A percentile compares a stretch with the other conserved stretches of the same genome.
phyloP scores from a whole-genome alignment of 2,113 vertebrate species.

The Dipodomys merriami region DNA sequence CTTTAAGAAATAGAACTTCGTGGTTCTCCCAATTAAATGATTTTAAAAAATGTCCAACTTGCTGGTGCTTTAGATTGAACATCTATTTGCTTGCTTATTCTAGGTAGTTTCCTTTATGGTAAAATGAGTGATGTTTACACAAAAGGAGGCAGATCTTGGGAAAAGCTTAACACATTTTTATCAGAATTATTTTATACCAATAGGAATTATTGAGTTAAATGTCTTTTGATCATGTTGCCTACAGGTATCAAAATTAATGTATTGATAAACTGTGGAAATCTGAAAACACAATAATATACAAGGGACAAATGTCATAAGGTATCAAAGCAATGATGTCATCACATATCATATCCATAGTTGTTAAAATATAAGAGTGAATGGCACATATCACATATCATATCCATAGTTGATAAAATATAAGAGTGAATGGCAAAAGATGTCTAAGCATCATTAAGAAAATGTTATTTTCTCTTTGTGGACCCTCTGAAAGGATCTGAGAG shows the following conservation, averaged over 20 bases:
- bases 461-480: neutral
- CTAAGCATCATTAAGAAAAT: neutral
- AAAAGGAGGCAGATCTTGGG: neutral
- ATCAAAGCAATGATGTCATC: neutral
- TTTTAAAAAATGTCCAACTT: neutral
- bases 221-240: neutral
- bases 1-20: neutral
- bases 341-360: neutral
- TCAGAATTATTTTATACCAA: neutral
- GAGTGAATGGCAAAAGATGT: neutral
- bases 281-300: neutral
- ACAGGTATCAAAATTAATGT: neutral
- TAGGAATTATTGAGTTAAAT: conserved; percentile 13
- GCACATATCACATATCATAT: too few species aligned
- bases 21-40: neutral
- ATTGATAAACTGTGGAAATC: neutral
- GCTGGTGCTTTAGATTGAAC: neutral
- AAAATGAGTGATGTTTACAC: neutral
- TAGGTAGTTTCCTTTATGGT: neutral
- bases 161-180: neutral
- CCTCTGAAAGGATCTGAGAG: neutral
- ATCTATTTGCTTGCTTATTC: neutral
- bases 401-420: neutral
- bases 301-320: neutral
- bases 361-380: neutral